Percentiles rank a stretch among this genome's conserved stretches.
These are phyloP conservation scores for Hydrophis major DNA, from an alignment of 2,797 vertebrate genomes.

Conservation along the genomic window DNA sequence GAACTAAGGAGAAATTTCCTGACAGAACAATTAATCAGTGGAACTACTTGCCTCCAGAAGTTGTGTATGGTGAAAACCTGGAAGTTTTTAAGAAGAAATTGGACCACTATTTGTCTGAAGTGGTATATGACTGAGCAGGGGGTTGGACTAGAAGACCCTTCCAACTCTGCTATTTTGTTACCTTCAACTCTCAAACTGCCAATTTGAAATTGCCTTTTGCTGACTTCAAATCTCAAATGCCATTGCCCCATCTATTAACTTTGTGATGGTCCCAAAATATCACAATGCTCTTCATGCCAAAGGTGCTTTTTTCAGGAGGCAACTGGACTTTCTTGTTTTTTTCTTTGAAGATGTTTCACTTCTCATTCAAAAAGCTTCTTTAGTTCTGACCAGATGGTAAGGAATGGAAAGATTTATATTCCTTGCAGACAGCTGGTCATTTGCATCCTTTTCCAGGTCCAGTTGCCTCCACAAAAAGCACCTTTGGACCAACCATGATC, in stretches of 20 bases:
- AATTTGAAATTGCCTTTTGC: background rate
- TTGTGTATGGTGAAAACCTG: background rate
- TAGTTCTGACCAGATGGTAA: too few relatives aligned
- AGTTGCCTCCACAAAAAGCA: too few relatives aligned
- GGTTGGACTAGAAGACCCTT: background rate
- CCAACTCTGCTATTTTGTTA: background rate
- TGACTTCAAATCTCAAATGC: background rate
- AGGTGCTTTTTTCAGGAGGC: too few relatives aligned
- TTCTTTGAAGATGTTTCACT: too few relatives aligned
- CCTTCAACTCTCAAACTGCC: background rate
- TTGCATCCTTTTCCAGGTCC: too few relatives aligned
- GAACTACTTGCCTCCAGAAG: background rate
- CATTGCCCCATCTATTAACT: background rate
- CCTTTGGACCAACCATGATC: too few relatives aligned
- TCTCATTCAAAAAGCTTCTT: too few relatives aligned
- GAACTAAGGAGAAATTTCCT: background rate
- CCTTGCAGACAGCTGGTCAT: too few relatives aligned
- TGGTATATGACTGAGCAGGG: background rate
- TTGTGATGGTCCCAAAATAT: background rate
- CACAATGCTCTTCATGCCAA: background rate
- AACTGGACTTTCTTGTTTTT: too few relatives aligned
- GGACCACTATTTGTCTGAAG: background rate
- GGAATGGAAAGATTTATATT: too few relatives aligned
- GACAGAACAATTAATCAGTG: background rate
- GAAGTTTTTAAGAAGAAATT: background rate